phyloP scores from a whole-genome alignment of 2,797 vertebrate genomes.

The Sebastes minor region DNA sequence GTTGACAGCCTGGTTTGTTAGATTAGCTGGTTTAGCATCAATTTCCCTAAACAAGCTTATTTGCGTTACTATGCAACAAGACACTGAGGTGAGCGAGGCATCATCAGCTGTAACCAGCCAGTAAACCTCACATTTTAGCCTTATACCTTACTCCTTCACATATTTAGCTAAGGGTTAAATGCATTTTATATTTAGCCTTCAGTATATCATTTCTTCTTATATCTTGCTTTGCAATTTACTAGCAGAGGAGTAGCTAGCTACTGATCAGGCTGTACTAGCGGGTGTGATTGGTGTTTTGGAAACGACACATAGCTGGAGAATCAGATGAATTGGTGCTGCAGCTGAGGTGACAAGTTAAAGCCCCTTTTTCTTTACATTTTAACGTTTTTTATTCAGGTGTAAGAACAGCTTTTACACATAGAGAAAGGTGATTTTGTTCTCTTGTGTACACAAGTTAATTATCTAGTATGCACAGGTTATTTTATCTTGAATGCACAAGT shows the following conservation, averaged over 20 bases:
- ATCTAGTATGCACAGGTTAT: too few species aligned
- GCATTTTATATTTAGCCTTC: neutral
- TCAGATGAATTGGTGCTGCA: neutral
- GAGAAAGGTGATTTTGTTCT: too few species aligned
- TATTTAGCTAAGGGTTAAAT: neutral
- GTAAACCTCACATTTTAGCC: neutral
- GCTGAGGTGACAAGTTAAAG: neutral
- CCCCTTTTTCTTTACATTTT: too few species aligned
- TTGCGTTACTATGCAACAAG: slow-evolving; percentile 13
- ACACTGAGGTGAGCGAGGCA: neutral
- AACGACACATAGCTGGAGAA: neutral
- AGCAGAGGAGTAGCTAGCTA: neutral
- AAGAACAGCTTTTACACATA: neutral
- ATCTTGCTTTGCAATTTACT: neutral
- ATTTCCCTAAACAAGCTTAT: slow-evolving; percentile 14
- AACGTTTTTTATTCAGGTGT: neutral
- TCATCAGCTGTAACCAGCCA: neutral
- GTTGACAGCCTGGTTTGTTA: slow-evolving; percentile 1
- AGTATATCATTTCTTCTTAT: neutral
- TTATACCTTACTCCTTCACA: neutral
- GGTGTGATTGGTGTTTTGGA: neutral
- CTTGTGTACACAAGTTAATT: too few species aligned
- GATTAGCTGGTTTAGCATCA: slow-evolving; percentile 34
- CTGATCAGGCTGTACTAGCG: neutral
- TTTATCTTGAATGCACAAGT: too few species aligned